Evolutionary conservation across 2,797 vertebrate species (phyloP).

Genomic region (Scolopax rusticola): DNA sequence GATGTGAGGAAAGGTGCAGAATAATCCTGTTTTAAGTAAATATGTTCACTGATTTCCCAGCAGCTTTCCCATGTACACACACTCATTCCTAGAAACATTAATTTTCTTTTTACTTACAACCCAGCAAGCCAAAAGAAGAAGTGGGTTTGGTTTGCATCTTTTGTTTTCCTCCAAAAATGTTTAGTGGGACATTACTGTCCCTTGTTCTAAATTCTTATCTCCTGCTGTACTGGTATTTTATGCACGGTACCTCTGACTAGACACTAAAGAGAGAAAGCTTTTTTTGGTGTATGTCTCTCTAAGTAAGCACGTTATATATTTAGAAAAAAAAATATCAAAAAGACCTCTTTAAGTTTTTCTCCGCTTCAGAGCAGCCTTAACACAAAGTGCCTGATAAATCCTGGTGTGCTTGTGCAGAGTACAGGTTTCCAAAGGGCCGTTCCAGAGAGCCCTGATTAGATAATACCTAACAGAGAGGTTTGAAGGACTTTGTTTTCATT

Average conservation of each 20-base stretch:
- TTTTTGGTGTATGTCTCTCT: neutral
- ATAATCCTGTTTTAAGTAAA: neutral
- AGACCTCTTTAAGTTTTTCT: neutral
- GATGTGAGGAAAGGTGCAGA: neutral
- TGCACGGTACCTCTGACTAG: neutral
- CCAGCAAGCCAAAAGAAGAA: neutral
- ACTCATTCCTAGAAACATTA: neutral
- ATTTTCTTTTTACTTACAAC: neutral
- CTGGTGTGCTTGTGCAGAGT: neutral
- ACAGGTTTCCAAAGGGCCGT: slow-evolving; percentile 22
- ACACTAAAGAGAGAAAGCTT: neutral
- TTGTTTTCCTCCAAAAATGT: neutral
- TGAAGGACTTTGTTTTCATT: slow-evolving; percentile 56
- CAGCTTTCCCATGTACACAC: neutral
- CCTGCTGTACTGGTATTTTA: neutral
- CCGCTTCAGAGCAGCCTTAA: neutral
- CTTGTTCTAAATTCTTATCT: neutral
- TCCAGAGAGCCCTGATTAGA: slow-evolving; percentile 15
- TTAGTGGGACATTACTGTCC: neutral
- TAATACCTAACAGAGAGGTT: slow-evolving; percentile 1
- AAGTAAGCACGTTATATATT: neutral
- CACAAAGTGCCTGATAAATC: neutral
- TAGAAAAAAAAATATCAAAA: neutral
- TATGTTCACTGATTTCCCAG: neutral
- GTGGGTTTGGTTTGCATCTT: neutral